phyloP scores from a whole-genome alignment of 2,113 vertebrate species.

The Zosterops hypoxanthus region DNA sequence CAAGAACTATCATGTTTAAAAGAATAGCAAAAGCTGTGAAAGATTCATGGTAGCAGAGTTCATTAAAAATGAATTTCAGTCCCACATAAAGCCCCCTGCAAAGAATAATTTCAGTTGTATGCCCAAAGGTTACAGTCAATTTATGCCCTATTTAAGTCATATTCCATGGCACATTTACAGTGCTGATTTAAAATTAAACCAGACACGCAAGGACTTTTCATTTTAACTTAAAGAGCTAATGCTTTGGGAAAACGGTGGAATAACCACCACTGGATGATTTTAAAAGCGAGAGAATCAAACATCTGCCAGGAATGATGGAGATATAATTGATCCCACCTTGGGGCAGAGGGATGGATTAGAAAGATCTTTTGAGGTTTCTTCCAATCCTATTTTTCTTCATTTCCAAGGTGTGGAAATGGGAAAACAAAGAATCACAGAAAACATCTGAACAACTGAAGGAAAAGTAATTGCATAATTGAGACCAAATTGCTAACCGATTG shows the following conservation, averaged over 20 bases:
- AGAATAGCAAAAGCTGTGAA: slow-evolving; percentile 17
- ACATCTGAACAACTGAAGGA: background rate
- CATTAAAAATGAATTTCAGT: slow-evolving; percentile 16
- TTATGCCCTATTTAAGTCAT: background rate
- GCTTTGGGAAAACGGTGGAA: background rate
- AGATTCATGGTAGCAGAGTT: slow-evolving; percentile 21
- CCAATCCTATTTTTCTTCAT: background rate
- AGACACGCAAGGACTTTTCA: background rate
- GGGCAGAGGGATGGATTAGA: background rate
- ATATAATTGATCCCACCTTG: background rate
- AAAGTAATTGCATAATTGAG: background rate
- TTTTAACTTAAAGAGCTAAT: background rate
- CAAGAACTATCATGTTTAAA: slow-evolving; percentile 49
- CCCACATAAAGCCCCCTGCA: background rate
- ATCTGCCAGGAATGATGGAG: background rate
- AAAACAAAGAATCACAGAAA: slow-evolving; percentile 9
- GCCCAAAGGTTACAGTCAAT: background rate
- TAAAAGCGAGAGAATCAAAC: background rate
- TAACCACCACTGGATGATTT: background rate
- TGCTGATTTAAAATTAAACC: background rate
- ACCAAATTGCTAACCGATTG: background rate
- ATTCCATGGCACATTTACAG: background rate
- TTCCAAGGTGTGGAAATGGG: background rate
- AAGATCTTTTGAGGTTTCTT: background rate
- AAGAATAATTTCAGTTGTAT: background rate